Conservation (phyloP, 2,113 vertebrate species). For the Sialia sialis region DNA sequence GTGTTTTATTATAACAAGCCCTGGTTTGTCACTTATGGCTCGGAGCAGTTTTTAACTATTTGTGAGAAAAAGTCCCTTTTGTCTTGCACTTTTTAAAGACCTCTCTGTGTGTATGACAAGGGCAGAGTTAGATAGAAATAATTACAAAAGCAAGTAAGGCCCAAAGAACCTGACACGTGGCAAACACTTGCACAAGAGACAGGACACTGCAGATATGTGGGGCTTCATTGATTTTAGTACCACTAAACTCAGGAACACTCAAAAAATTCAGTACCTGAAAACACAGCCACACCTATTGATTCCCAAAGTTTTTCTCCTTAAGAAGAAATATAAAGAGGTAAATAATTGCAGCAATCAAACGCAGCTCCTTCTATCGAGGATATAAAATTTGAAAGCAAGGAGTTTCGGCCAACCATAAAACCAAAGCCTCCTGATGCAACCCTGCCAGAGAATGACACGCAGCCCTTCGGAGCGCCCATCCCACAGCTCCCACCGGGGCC, state of each 20-base stretch:
- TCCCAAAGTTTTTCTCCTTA: background rate
- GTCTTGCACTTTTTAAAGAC: background rate
- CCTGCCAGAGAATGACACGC: background rate
- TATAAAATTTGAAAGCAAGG: background rate
- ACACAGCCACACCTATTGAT: background rate
- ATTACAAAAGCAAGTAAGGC: background rate
- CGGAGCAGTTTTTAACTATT: background rate
- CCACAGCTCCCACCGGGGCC: background rate
- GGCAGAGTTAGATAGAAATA: background rate
- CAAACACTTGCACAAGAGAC: background rate
- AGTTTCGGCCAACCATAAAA: background rate
- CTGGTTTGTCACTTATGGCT: background rate
- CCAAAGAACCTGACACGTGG: background rate
- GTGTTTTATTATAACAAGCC: background rate
- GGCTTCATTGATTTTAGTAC: background rate
- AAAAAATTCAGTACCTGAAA: background rate
- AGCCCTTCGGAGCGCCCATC: too few relatives aligned
- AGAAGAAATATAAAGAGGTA: background rate
- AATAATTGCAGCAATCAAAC: background rate
- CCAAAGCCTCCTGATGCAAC: background rate
- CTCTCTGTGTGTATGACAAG: background rate
- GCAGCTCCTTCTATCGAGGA: background rate
- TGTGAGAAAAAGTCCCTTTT: background rate
- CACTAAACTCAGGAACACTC: background rate
- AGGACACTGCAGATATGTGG: background rate